A percentile compares a stretch with the other conserved stretches of the same genome.
These are phyloP conservation scores for Cyrtonyx montezumae DNA, from an alignment of 2,113 vertebrate genomes.

Conservation along the genomic window DNA sequence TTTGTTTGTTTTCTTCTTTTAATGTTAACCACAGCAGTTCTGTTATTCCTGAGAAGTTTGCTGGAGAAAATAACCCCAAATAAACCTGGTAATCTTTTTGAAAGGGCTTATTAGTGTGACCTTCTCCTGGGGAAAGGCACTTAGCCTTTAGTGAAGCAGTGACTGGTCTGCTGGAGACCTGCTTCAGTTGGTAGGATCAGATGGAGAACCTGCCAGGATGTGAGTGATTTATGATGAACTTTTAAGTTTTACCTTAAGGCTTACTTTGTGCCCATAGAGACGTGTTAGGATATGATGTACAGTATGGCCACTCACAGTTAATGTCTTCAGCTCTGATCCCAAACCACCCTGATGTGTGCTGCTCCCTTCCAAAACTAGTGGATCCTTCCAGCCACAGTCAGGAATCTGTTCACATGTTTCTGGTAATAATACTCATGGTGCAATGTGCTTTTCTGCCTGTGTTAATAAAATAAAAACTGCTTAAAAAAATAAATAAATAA, in stretches of 20 bases:
- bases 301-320: rapidly evolving
- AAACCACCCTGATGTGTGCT: background rate
- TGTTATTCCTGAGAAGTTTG: background rate
- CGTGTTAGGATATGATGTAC: background rate
- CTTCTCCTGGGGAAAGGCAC: background rate
- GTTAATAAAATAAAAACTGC: no score
- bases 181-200: background rate
- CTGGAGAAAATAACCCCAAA: background rate
- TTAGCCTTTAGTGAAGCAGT: conserved; percentile 31
- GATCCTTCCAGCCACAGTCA: background rate
- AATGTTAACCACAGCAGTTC: conserved; percentile 37
- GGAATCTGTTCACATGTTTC: background rate
- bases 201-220: background rate
- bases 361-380: background rate
- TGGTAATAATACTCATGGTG: background rate
- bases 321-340: background rate
- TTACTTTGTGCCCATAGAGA: background rate
- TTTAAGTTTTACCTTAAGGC: background rate
- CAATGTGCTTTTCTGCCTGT: background rate
- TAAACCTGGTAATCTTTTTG: background rate
- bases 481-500: no score
- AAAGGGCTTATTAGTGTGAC: background rate
- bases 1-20: conserved; percentile 8
- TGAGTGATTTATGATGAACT: background rate
- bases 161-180: background rate